A percentile compares a stretch with the other conserved stretches of the same genome.
Conservation (phyloP, 2,888 invertebrate species). For the Caenorhabditis doughertyi region DNA sequence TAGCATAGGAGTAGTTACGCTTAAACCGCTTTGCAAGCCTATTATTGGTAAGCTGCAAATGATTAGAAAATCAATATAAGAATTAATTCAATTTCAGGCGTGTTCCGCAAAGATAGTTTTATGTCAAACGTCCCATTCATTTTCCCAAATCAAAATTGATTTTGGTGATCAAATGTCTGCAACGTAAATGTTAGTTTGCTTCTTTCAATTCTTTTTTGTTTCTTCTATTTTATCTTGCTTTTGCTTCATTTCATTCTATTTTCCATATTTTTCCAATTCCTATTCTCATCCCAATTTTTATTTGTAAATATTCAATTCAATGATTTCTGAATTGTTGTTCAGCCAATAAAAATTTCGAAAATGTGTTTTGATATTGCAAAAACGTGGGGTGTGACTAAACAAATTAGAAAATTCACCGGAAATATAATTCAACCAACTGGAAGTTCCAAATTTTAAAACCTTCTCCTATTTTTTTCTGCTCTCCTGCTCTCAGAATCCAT, state of each 20-base stretch:
- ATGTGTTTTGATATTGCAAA: slow-evolving; percentile 20
- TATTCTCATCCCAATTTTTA: too few species aligned
- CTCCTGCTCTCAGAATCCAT: neutral
- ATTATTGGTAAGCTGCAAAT: slow-evolving; percentile 40
- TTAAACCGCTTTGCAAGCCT: slow-evolving; percentile 46
- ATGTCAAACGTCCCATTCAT: slow-evolving; percentile 37
- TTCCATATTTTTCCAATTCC: too few species aligned
- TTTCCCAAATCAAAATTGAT: slow-evolving; percentile 36
- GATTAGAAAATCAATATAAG: neutral
- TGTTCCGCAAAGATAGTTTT: slow-evolving; percentile 46
- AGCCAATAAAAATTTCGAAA: slow-evolving; percentile 2
- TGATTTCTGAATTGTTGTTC: neutral
- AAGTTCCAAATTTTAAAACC: slow-evolving; percentile 1
- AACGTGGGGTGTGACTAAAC: neutral
- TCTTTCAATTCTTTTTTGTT: neutral
- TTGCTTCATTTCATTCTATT: too few species aligned
- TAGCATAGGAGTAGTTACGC: slow-evolving; percentile 15
- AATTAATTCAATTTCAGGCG: slow-evolving; percentile 26
- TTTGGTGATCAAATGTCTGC: slow-evolving; percentile 8
- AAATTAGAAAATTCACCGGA: neutral
- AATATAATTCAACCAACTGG: slow-evolving; percentile 31
- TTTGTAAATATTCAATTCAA: neutral
- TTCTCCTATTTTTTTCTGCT: neutral
- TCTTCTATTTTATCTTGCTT: neutral
- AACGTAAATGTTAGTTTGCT: neutral